phyloP scores from a whole-genome alignment of 2,113 vertebrate species.

The Noctilio leporinus region DNA sequence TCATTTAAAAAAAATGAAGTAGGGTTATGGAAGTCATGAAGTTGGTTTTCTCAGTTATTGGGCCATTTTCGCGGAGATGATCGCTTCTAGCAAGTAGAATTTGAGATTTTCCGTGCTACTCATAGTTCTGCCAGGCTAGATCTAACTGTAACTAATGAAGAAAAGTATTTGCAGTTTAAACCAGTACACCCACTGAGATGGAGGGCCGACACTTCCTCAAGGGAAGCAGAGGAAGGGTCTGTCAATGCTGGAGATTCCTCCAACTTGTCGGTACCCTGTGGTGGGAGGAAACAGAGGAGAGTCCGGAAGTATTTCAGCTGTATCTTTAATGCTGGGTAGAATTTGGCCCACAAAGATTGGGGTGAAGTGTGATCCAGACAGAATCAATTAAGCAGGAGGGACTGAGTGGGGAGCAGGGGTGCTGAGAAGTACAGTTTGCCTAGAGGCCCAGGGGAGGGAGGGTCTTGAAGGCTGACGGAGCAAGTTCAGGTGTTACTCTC shows the following conservation, averaged over 20 bases:
- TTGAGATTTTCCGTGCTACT: background rate
- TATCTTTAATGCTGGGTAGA: background rate
- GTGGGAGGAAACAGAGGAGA: background rate
- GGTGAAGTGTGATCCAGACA: background rate
- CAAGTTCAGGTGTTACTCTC: background rate
- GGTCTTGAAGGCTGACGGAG: background rate
- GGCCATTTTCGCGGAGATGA: conserved; percentile 1
- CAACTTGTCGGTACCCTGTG: background rate
- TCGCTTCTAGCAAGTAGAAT: background rate
- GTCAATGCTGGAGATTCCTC: background rate
- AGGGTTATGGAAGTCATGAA: background rate
- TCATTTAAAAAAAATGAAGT: background rate
- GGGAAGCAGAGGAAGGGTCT: background rate
- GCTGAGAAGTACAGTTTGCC: background rate
- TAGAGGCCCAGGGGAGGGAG: background rate
- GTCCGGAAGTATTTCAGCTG: background rate
- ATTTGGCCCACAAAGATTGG: background rate
- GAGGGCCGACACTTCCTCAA: background rate
- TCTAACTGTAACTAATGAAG: background rate
- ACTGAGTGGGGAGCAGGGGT: rapidly evolving
- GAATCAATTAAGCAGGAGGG: background rate
- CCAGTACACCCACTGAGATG: background rate
- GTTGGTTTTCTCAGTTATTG: background rate
- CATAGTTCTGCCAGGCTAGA: background rate
- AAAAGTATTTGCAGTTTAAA: background rate